These are phyloP conservation scores for Aptenodytes forsteri DNA, from an alignment of 2,113 vertebrate species.

Conservation along the genomic window DNA sequence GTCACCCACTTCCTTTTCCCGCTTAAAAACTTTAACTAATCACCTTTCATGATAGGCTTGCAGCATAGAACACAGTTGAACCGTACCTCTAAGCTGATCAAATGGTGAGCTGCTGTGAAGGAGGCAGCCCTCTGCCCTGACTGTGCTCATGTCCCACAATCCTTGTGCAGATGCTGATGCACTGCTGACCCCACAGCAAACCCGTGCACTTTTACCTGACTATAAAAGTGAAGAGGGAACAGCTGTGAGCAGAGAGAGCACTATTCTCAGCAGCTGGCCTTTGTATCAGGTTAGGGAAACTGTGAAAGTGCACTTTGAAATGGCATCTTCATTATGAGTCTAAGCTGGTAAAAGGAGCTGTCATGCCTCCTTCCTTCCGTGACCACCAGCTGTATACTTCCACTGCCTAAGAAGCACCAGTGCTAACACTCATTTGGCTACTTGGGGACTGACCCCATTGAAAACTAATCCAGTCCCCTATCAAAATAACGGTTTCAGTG, in stretches of 20 bases:
- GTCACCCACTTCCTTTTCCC: background rate
- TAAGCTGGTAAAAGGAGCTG: background rate
- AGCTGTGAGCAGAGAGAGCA: background rate
- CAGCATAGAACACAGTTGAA: background rate
- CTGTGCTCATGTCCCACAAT: background rate
- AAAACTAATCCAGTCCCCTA: background rate
- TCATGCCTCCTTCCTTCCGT: background rate
- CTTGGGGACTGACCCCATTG: background rate
- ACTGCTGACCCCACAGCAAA: background rate
- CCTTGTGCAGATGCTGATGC: background rate
- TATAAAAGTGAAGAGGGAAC: background rate
- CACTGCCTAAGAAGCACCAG: slow-evolving; percentile 14
- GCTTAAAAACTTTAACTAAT: background rate
- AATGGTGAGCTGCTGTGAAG: background rate
- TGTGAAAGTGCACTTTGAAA: background rate
- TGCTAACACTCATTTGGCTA: background rate
- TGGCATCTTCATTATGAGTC: background rate
- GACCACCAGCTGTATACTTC: background rate
- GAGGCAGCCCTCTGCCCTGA: background rate
- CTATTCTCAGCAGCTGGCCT: background rate
- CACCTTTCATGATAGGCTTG: background rate
- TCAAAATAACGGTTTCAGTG: background rate
- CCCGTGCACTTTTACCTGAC: background rate
- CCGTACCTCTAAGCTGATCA: background rate
- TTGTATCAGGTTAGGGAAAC: background rate